A percentile compares a stretch with the other conserved stretches of the same genome.
Evolutionary conservation across 2,113 vertebrate genomes (phyloP).

Genomic region (Orycteropus afer): DNA sequence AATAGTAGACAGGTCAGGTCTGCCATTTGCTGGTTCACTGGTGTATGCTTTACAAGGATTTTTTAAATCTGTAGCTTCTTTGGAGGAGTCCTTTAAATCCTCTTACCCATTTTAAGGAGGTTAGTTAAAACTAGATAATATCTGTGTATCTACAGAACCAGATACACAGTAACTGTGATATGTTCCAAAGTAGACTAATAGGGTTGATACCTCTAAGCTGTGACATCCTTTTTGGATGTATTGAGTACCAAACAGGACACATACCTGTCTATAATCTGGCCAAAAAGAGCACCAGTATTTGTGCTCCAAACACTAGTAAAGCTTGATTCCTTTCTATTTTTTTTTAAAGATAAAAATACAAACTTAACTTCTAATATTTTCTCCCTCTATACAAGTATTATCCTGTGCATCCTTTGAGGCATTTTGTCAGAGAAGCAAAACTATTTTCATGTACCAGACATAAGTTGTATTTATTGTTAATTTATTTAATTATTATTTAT

Average conservation of each 20-base stretch:
- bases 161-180: not conserved
- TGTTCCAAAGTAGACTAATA: not conserved
- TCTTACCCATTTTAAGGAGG: not conserved
- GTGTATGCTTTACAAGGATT: not conserved
- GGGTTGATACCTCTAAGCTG: not conserved
- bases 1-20: not conserved
- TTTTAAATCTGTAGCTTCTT: not conserved
- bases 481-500: not conserved
- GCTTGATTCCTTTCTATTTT: not conserved
- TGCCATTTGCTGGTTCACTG: not conserved
- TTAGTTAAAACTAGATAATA: not conserved
- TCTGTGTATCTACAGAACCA: not conserved
- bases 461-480: not conserved
- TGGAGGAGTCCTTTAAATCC: not conserved
- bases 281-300: not conserved
- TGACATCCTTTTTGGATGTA: not conserved
- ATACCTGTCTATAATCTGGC: not conserved
- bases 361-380: constrained; percentile 1
- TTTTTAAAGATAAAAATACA: not conserved
- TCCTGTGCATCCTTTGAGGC: not conserved
- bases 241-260: fast-evolving
- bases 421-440: constrained; percentile 13
- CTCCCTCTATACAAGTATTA: not conserved
- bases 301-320: not conserved
- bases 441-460: not conserved